Conservation (phyloP, 2,888 invertebrate species). For the Bruchidius siliquastri region DNA sequence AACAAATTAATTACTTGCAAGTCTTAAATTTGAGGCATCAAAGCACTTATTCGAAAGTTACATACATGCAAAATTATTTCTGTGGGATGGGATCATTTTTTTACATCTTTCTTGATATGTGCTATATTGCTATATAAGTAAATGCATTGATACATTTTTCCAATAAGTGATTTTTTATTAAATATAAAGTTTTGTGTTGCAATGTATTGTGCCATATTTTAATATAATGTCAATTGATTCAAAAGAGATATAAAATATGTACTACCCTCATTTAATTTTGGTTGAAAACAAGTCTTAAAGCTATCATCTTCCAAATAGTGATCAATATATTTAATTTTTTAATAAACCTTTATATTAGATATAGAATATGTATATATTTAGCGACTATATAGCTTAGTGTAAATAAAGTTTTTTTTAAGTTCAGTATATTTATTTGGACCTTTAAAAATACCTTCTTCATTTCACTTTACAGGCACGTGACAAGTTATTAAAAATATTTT, state of each 20-base stretch:
- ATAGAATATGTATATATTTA: not conserved
- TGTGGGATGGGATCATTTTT: no score
- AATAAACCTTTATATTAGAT: not conserved
- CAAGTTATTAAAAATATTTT: slow-evolving; percentile 2
- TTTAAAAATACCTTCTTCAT: not conserved
- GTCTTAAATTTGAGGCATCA: no score
- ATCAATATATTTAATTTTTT: not conserved
- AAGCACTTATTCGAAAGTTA: no score
- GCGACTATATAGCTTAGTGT: not conserved
- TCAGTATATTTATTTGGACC: not conserved
- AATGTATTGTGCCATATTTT: not conserved
- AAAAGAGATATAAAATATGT: no score
- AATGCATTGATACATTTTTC: no score
- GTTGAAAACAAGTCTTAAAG: not conserved
- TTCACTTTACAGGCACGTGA: not conserved
- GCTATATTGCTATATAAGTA: no score
- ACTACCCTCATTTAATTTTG: no score
- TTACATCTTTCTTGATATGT: no score
- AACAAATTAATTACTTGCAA: no score
- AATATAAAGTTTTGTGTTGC: not conserved
- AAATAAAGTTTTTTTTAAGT: not conserved
- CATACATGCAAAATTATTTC: no score
- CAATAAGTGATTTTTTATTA: no score
- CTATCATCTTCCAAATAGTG: not conserved
- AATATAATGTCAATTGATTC: no score